phyloP scores from a whole-genome alignment of 2,888 invertebrate genomes.

The Ferdinandea cuprea region DNA sequence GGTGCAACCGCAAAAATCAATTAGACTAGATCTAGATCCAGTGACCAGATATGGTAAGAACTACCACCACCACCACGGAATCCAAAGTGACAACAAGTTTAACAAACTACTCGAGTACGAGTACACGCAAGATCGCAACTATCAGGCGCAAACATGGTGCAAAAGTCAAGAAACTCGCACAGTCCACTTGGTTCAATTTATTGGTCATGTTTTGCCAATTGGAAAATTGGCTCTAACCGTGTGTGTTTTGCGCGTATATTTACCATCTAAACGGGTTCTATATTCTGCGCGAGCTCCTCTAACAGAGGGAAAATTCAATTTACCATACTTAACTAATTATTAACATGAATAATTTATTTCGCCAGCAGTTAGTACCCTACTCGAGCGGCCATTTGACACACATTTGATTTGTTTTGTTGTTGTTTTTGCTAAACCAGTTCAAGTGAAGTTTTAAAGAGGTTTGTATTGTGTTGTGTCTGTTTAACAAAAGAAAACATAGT shows the following conservation, averaged over 20 bases:
- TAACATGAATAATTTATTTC: constrained; percentile 59
- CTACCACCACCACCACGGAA: constrained; percentile 5
- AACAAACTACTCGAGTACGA: constrained; percentile 16
- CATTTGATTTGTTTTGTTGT: constrained; percentile 20
- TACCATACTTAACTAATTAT: constrained; percentile 68
- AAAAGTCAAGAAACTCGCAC: constrained; percentile 42
- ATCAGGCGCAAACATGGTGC: background rate
- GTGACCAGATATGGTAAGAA: constrained; percentile 42
- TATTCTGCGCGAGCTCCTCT: background rate
- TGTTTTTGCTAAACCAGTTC: constrained; percentile 30
- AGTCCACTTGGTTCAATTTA: constrained; percentile 41
- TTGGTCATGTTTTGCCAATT: constrained; percentile 59
- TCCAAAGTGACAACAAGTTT: constrained; percentile 64
- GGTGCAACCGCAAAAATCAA: constrained; percentile 67
- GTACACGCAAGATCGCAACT: constrained; percentile 5
- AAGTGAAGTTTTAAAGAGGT: background rate
- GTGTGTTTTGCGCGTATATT: constrained; percentile 19
- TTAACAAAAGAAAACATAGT: background rate
- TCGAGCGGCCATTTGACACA: constrained; percentile 44
- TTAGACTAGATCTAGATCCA: constrained; percentile 62
- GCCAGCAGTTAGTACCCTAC: background rate
- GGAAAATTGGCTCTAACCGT: constrained; percentile 53
- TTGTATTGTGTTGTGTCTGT: background rate
- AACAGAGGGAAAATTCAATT: constrained; percentile 47
- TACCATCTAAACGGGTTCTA: constrained; percentile 38